Base-by-base conservation (phyloP, 2,797 vertebrate genomes). In the Picus viridis region DNA sequence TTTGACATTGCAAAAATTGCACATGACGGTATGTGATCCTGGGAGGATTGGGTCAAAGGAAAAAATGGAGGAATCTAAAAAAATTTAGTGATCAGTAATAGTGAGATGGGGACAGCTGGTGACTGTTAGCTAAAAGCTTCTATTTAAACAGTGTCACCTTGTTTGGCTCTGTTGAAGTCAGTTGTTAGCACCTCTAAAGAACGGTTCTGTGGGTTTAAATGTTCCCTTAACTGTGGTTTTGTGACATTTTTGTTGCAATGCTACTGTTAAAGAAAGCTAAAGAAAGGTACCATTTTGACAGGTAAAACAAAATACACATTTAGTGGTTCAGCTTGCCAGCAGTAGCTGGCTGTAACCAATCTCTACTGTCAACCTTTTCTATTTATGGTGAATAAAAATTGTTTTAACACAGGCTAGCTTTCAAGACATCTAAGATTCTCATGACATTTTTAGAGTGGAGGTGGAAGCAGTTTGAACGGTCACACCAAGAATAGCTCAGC, bases 401-500 rank as follows among this genome's bases (percentile, higher is more conserved):
- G 36, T 74, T 92, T 83, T 39, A 58, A 59, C 8, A 18, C 9
- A 12, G 1, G 2, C 3, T 47, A 82, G 36, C 59, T 59, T 11
- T 67, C 32, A 70, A 68, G 20, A 22, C 26, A 65, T 4, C 32
- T 83, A 23, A 29, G 47, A 51, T 65, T 77, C 36, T 64, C 47
- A 43, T 34, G 27, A 23, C 15, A 13, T 65, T 43, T 88, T 61
- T 32, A 36, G 36, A 47, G 8, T 19, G 24, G 56, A 58, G 15
- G 15, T 1, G 2, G 6, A 8, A 27, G 10, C 0, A 1, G 3
- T 69, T 11, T 41, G 64, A 64, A 41, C 13, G 19, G 2, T 58
- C 41, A 24, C 32, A 36, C 10, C 0, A 1, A 54, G 51, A 19
- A 10, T 30, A 68, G 26, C 15, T 47, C 10, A 11, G 14, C 23